Evolutionary conservation across 2,113 vertebrate genomes (phyloP), one percentile per base, ranked within the genome.

Genomic region (Rostratula benghalensis): DNA sequence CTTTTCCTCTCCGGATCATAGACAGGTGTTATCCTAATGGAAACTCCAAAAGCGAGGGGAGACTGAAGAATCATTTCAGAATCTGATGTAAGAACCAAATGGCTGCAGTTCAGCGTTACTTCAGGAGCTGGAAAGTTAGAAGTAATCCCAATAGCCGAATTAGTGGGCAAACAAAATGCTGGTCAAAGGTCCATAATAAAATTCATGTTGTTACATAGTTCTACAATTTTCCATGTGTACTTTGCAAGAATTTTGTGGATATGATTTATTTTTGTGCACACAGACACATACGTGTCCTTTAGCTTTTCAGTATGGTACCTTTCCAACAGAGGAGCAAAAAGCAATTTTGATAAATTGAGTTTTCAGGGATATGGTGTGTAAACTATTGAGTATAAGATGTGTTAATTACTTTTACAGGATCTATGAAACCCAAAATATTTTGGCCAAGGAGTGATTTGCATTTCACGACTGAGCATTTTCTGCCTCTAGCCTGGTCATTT

Each of bases 21-120:
- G 35, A 33, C 93, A 94, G 90, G 86, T 96, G 86, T 63, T 93
- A 28, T 75, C 43, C 81, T 84, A 95, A 92, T 89, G 80, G 83
- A 95, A 94, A 94, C 77, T 78, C 89, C 68, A 89, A 75, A 92
- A 78, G 28, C 33, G 37, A 91, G 17, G 13, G 31, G 27, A 91
- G 56, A 65, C 30, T n/a, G 73, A 96, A 89, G 90, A 95, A 57
- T 90, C 31, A 37, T 91, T 95, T 93, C 24, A 15, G 57, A 87
- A 65, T 63, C 53, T 93, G 80, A 96, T 94, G 23, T 65, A 73
- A 89, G 95, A 93, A 97, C 50, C 94, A 96, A 95, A 94, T 91
- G 89, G 83, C 46, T 85, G 45, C 31, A 92, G 83, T 76, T 94
- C 75, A 81, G 37, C 50, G 65, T 81, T 87, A 51, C 76, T 95